A percentile compares a stretch with the other conserved stretches of the same genome.
phyloP scores from a whole-genome alignment of 1,140 invertebrate genomes.

The Brachionus manjavacas region DNA sequence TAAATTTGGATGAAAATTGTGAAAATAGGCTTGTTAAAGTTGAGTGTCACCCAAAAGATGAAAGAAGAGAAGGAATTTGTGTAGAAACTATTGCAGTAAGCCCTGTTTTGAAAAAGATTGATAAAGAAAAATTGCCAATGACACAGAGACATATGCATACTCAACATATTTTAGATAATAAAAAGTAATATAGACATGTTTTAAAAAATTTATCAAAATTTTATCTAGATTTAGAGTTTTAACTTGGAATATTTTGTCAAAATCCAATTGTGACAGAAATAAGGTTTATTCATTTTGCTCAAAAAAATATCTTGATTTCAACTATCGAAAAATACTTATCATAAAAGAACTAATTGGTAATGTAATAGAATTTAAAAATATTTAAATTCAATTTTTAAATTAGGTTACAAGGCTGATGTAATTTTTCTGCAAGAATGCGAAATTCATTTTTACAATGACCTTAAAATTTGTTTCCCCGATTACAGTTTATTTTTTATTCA shows the following conservation, averaged over 20 bases:
- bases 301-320: background rate
- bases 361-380: background rate
- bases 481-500: background rate
- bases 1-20: background rate
- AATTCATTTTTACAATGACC: background rate
- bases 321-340: background rate
- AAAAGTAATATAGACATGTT: background rate
- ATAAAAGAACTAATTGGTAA: background rate
- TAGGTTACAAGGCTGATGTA: background rate
- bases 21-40: background rate
- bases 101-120: background rate
- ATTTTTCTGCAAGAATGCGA: constrained; percentile 40
- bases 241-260: constrained; percentile 22
- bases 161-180: background rate
- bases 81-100: background rate
- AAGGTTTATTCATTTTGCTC: constrained; percentile 3
- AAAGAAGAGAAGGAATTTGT: background rate
- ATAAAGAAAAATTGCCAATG: constrained; percentile 5
- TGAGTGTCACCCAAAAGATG: background rate
- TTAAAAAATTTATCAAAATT: background rate
- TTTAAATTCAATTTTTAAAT: background rate
- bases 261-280: background rate
- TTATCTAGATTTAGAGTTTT: background rate
- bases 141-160: background rate
- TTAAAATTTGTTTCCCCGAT: background rate